Percentiles rank a stretch among this genome's conserved stretches.
Conservation (phyloP, 2,888 invertebrate genomes). For the Drosophila koepferae region DNA sequence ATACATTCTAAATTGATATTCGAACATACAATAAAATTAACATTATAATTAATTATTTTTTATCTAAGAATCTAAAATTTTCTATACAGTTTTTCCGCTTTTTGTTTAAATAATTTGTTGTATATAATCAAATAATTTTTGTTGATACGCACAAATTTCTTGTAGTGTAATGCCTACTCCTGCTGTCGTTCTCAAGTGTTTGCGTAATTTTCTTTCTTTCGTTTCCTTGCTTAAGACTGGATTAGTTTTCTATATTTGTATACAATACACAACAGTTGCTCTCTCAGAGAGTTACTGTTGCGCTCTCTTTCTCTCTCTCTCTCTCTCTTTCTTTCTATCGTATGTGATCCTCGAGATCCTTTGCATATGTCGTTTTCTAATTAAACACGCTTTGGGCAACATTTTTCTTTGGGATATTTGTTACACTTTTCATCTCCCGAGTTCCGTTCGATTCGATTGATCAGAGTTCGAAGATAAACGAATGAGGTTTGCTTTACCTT, state of each 20-base stretch:
- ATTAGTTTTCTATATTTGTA: slow-evolving; percentile 69
- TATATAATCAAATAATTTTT: background rate
- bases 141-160: background rate
- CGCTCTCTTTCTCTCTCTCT: background rate
- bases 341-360: slow-evolving; percentile 16
- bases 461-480: slow-evolving; percentile 38
- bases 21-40: too few species aligned
- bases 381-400: slow-evolving; percentile 58
- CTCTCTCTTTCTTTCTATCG: background rate
- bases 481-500: background rate
- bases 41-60: too few species aligned
- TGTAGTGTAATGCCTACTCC: slow-evolving; percentile 30
- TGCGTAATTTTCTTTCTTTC: slow-evolving; percentile 65
- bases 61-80: too few species aligned
- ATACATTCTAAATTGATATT: too few species aligned
- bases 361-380: slow-evolving; percentile 76
- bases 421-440: slow-evolving; percentile 55
- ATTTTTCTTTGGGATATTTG: slow-evolving; percentile 49
- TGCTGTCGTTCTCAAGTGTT: slow-evolving; percentile 67
- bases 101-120: background rate
- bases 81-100: too few species aligned
- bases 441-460: slow-evolving; percentile 36
- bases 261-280: slow-evolving; percentile 41
- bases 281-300: background rate
- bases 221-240: slow-evolving; percentile 48